These are phyloP conservation scores for Sebastes flavidus DNA, from an alignment of 2,797 vertebrate genomes.

Conservation along the genomic window DNA sequence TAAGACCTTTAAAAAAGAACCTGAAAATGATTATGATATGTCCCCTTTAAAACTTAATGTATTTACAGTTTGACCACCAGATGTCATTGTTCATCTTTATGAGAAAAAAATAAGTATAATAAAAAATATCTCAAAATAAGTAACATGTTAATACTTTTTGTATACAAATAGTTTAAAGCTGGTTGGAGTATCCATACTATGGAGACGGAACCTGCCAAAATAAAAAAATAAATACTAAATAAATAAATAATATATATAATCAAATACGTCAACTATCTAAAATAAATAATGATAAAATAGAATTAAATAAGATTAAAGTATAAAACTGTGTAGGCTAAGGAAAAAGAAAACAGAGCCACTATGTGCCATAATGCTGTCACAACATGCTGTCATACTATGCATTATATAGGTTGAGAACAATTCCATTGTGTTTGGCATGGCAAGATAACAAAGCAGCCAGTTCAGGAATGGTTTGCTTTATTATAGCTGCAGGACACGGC, in stretches of 20 bases:
- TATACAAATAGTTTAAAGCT: background rate
- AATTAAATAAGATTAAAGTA: background rate
- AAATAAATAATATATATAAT: no score
- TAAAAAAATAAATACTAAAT: no score
- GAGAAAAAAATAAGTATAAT: no score
- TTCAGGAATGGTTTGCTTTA: conserved; percentile 70
- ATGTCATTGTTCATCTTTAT: background rate
- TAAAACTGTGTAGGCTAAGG: background rate
- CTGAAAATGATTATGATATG: no score
- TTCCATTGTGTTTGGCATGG: conserved; percentile 55
- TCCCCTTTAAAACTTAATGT: no score
- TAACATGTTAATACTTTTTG: background rate
- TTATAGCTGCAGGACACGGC: conserved; percentile 15
- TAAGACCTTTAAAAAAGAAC: no score
- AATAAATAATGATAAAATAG: background rate
- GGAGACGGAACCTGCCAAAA: no score
- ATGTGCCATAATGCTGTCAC: conserved; percentile 14
- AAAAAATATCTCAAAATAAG: background rate
- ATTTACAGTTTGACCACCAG: background rate
- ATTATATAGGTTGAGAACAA: conserved; percentile 51
- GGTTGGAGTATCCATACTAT: background rate
- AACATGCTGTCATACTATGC: conserved; percentile 23
- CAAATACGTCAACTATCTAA: background rate
- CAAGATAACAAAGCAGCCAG: conserved; percentile 66
- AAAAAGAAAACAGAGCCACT: background rate